Percentiles rank a stretch among this genome's conserved stretches.
Conservation (phyloP, 1,140 invertebrate genomes). For the Cydia amplana region DNA sequence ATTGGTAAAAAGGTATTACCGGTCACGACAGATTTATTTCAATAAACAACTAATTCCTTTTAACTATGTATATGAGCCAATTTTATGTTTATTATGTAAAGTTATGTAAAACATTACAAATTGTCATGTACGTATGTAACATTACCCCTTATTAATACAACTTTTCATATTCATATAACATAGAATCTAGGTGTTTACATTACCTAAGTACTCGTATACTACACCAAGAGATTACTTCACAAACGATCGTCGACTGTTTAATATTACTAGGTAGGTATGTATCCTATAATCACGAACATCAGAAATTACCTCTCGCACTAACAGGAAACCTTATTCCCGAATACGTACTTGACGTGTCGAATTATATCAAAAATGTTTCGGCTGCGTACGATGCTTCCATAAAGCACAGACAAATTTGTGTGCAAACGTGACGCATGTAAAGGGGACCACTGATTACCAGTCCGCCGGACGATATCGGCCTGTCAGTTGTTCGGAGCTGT, state of each 20-base stretch:
- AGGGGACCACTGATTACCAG: no score
- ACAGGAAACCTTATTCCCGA: background rate
- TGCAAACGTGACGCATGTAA: background rate
- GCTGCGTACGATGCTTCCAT: background rate
- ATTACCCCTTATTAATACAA: no score
- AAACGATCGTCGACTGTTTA: background rate
- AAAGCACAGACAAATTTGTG: background rate
- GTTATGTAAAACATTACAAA: background rate
- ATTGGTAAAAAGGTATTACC: no score
- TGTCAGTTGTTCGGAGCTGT: no score
- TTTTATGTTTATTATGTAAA: no score
- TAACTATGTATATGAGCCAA: no score
- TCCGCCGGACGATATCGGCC: no score
- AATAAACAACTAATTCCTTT: no score
- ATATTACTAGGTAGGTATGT: no score
- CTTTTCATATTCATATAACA: no score
- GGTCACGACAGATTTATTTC: no score
- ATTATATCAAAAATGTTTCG: background rate
- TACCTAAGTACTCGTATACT: background rate
- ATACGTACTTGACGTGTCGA: background rate
- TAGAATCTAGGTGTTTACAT: no score
- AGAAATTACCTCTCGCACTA: conserved; percentile 9
- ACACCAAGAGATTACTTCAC: background rate
- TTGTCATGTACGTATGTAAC: background rate
- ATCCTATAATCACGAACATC: background rate